phyloP scores from a whole-genome alignment of 2,888 invertebrate species.

The Dynastes hyllus region DNA sequence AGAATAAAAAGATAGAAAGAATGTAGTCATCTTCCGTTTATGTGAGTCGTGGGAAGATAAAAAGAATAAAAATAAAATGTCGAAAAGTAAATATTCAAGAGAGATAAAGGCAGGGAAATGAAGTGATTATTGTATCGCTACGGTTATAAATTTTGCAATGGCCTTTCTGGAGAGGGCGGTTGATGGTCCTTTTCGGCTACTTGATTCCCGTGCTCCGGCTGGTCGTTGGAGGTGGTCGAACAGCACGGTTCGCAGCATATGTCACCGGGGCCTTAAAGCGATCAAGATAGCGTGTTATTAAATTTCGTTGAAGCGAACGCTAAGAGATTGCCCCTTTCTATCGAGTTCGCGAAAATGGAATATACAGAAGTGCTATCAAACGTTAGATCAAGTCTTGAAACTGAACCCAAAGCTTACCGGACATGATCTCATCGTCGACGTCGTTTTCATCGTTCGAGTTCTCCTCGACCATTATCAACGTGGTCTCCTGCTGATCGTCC shows the following conservation, averaged over 20 bases:
- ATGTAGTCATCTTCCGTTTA: background rate
- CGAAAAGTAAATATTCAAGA: too few species aligned
- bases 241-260: conserved; percentile 58
- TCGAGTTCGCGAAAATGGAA: too few species aligned
- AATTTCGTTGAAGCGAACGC: background rate
- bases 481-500: conserved; percentile 71
- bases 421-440: conserved; percentile 90
- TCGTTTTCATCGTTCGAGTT: conserved; percentile 89
- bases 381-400: too few species aligned
- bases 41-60: background rate
- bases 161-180: conserved; percentile 54
- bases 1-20: background rate
- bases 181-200: conserved; percentile 66
- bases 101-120: too few species aligned
- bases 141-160: conserved; percentile 46
- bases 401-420: conserved; percentile 73
- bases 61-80: background rate
- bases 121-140: background rate
- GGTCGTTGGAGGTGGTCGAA: conserved; percentile 53
- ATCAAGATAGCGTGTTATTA: conserved; percentile 28
- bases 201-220: conserved; percentile 63
- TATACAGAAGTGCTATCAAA: too few species aligned
- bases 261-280: conserved; percentile 63
- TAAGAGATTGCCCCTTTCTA: background rate
- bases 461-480: conserved; percentile 75